Percentiles rank a stretch among this genome's conserved stretches.
These are phyloP conservation scores for Plagiodera versicolora DNA, from an alignment of 2,888 invertebrate species.

Conservation along the genomic window DNA sequence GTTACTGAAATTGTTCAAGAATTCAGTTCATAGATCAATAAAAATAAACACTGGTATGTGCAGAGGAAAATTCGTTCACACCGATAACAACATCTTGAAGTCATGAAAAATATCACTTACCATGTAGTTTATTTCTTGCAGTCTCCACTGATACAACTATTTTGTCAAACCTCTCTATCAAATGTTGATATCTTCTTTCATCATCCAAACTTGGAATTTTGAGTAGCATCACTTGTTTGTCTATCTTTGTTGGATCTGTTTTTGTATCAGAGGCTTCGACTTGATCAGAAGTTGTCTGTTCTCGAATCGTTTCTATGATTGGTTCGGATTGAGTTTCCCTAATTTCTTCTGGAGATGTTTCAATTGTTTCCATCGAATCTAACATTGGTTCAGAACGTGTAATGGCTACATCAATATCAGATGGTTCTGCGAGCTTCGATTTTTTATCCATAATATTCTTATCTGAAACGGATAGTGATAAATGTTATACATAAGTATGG, in stretches of 20 bases:
- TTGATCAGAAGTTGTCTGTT: not conserved
- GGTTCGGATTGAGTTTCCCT: not conserved
- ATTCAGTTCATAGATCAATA: no score
- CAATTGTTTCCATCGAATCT: conserved; percentile 18
- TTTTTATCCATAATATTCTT: conserved; percentile 15
- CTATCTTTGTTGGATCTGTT: conserved; percentile 10
- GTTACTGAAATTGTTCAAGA: no score
- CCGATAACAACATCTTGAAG: not conserved
- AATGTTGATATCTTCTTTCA: conserved; percentile 63
- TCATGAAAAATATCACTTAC: conserved; percentile 23
- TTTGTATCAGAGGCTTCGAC: not conserved
- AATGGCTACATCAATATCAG: no score
- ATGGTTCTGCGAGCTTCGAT: conserved; percentile 22
- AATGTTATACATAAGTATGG: no score
- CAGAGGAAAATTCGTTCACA: not conserved
- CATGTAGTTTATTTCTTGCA: conserved; percentile 51
- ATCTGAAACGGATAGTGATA: no score
- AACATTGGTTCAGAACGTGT: conserved; percentile 30
- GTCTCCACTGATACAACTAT: conserved; percentile 60
- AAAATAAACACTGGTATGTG: not conserved
- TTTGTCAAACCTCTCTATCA: conserved; percentile 62
- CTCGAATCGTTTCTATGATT: not conserved
- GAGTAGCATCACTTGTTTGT: conserved; percentile 22
- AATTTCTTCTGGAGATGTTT: not conserved
- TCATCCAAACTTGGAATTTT: conserved; percentile 44